Base-by-base conservation (phyloP, 2,888 invertebrate species). In the Drosophila formosana region DNA sequence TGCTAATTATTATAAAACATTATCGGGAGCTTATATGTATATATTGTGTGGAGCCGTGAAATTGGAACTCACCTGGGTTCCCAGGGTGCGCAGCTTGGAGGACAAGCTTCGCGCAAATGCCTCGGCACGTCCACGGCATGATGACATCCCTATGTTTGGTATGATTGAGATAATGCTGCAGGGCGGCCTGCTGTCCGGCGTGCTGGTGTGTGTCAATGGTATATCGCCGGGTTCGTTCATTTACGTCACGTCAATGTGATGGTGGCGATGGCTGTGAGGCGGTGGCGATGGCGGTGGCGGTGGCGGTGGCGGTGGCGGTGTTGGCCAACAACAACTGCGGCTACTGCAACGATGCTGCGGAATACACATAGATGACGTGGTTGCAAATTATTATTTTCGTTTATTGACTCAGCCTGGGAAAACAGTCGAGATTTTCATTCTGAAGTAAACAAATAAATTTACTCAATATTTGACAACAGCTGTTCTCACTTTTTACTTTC, bases 81-180 rank as follows among this genome's bases (percentile, higher is more conserved):
- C 96, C 75, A 96, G 94, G 75, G 95, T 95, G 81, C 95, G 94
- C 80, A 97, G 93, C 73, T 96, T 95, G 62, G 95, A 95, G 90
- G 96, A 96, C 72, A 97, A 93, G 89, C 95, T 95, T 67, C 95
- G 94, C 75, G 96, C 96, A 92, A 97, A 96, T 66, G 96, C 96
- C 91, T 96, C 96, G 63, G 96, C 96, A 62, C 96, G 94, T 66
- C 95, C 95, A 67, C 96, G 94, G 91, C 96, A 97, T 92, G 96
- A 96, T 94, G 96, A 96, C 95, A 95, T 95, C 83, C 92, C 91
- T 85, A 92, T 80, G 71, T 88, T 86, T 90, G 96, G 95, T 93
- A 96, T 93, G 81, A 95, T 93, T 80, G 95, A 95, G 89, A 94
- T 94, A 89, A 96, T 93, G 89, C 95, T 95, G 93, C 95, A 95